phyloP scores from a whole-genome alignment of 1,140 invertebrate genomes.

The Metaphire vulgaris region DNA sequence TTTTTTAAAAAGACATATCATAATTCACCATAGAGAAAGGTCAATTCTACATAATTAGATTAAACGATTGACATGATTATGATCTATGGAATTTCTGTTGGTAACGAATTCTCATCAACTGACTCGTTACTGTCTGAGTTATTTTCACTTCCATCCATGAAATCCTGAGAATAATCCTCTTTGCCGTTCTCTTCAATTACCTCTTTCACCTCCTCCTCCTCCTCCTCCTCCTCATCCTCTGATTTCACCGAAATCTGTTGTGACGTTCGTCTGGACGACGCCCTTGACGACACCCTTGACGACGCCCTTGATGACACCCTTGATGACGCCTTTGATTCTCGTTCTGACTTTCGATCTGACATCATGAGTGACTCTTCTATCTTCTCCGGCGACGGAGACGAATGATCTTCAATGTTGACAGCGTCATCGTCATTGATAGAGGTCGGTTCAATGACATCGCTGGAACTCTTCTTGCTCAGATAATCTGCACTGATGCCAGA shows the following conservation, averaged over 20 bases:
- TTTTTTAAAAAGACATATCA: too few relatives aligned
- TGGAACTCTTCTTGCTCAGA: not conserved
- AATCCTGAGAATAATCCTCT: not conserved
- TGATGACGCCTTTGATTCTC: not conserved
- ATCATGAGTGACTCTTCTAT: not conserved
- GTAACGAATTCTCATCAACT: not conserved
- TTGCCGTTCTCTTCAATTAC: too few relatives aligned
- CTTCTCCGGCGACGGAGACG: not conserved
- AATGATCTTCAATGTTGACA: not conserved
- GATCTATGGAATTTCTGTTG: not conserved
- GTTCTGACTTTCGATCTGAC: not conserved
- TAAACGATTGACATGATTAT: not conserved
- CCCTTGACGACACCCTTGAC: too few relatives aligned
- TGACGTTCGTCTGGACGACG: not conserved
- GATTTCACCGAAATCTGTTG: not conserved
- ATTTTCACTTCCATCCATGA: not conserved
- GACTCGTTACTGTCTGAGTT: not conserved
- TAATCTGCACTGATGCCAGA: not conserved
- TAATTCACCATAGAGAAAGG: too few relatives aligned
- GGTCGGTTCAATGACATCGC: not conserved
- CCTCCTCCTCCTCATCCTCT: not conserved
- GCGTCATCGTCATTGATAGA: not conserved
- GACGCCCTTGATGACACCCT: not conserved
- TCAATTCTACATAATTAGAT: not conserved
- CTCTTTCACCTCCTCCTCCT: not conserved